These are phyloP conservation scores for Drosophila ercepeae DNA, from an alignment of 1,140 invertebrate species.

Conservation along the genomic window DNA sequence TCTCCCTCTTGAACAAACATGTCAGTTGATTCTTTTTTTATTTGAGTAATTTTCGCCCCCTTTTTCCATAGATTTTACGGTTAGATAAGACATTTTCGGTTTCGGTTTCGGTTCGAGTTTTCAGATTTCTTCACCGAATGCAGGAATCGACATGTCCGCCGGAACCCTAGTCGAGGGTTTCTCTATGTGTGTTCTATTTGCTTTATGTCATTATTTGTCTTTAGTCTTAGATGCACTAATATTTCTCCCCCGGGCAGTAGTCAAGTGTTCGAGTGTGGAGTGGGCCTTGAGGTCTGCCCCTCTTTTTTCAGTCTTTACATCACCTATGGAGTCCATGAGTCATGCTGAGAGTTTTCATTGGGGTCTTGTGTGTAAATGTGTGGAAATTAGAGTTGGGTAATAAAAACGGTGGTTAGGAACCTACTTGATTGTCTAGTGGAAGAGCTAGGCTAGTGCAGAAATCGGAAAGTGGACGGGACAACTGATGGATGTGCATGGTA, in stretches of 20 bases:
- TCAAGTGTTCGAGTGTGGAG: conserved; percentile 39
- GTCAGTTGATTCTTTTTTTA: conserved; percentile 59
- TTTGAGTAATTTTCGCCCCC: conserved; percentile 77
- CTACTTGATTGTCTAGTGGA: conserved; percentile 38
- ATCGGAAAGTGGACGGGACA: neutral
- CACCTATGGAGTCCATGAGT: conserved; percentile 61
- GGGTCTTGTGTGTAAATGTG: conserved; percentile 48
- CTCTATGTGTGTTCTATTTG: conserved; percentile 50
- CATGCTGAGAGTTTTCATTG: conserved; percentile 51
- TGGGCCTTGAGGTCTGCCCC: conserved; percentile 6
- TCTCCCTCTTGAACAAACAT: conserved; percentile 68
- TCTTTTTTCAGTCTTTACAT: conserved; percentile 13
- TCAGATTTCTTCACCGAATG: conserved; percentile 43
- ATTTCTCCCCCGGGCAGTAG: conserved; percentile 71
- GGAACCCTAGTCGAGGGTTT: neutral
- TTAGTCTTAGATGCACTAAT: conserved; percentile 76
- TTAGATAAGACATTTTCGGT: conserved; percentile 55
- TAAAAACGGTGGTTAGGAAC: conserved; percentile 43
- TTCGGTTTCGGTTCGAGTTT: conserved; percentile 5
- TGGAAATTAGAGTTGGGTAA: conserved; percentile 59
- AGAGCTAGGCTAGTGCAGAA: no score
- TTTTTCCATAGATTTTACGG: conserved; percentile 64
- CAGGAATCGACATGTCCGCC: conserved; percentile 53
- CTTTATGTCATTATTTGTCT: conserved; percentile 74
- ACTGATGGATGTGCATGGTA: conserved; percentile 18